Base-by-base conservation (phyloP, 1,140 invertebrate genomes). In the Elymnias hypermnestra region DNA sequence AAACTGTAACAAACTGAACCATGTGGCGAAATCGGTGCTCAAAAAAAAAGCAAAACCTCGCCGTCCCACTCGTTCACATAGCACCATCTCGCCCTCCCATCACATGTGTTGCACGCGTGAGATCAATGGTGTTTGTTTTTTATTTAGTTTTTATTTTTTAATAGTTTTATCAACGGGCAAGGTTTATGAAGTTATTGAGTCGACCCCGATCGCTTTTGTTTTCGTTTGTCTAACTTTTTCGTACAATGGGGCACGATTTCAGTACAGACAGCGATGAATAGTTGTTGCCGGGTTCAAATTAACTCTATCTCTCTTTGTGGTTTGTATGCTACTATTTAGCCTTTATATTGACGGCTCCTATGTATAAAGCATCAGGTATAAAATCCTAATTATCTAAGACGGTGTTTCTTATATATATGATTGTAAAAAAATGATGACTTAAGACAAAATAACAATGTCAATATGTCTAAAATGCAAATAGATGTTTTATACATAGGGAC, bases 121-220 rank as follows among this genome's bases (percentile, higher is more conserved):
- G 60, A 70, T 74, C 71, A 72, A 71, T 74, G 67, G 48, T 57
- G 65, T 63, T 74, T 68, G 54, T 70, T 72, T 68, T 70, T 58
- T 44, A n/a, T 45, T 43, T 39, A 18, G 22, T 22, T 25, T 33
- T 12, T 37, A 37, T 26, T 44, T 51, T 69, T 70, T 58, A 57
- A 70, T 70, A 73, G 57, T 64, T 63, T 57, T 55, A 56, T 68
- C 57, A 69, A 68, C 56, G 55, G 50, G 51, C 61, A 64, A 39
- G 43, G 21, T 67, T 64, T 55, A 58, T 61, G 46, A 52, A 41
- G 53, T 50, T 46, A 49, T 39, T 36, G 33, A 36, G 33, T 33
- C 29, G 13, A 15, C 33, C 18, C 18, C 33, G 33, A 21, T 41
- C 37, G 44, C 13, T 49, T 42, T 41, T 41, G 39, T 50, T 50